These are phyloP conservation scores for Polyommatus iphigenia DNA, from an alignment of 2,888 invertebrate species.

Conservation along the genomic window DNA sequence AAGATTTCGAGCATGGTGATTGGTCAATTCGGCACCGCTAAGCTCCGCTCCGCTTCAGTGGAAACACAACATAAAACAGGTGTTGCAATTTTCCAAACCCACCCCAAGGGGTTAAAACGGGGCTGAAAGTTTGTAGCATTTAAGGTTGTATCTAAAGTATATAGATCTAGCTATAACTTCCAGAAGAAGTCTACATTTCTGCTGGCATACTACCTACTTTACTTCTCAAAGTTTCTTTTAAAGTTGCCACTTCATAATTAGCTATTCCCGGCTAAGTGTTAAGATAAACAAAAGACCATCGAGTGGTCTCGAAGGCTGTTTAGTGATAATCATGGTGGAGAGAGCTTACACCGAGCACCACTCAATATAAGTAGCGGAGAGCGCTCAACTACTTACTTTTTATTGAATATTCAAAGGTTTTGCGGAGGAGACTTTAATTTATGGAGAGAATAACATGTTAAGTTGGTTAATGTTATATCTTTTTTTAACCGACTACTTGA, in stretches of 20 bases:
- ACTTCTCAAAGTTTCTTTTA: not conserved
- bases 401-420: conserved; percentile 1
- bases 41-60: no score
- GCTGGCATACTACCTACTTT: not conserved
- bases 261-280: not conserved
- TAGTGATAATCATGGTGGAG: conserved; percentile 13
- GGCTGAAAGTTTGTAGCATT: no score
- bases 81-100: no score
- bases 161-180: no score
- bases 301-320: not conserved
- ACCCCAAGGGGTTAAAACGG: no score
- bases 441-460: not conserved
- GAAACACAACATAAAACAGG: no score
- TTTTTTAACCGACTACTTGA: not conserved
- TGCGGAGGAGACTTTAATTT: not conserved
- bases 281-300: not conserved
- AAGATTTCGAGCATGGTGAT: no score
- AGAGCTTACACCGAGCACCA: conserved; percentile 14
- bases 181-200: not conserved
- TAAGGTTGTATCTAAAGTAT: no score
- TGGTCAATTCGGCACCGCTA: no score
- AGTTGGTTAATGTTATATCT: not conserved
- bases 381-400: not conserved
- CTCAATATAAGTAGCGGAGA: conserved; percentile 3
- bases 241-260: not conserved